Evolutionary conservation across 2,888 invertebrate species (phyloP).

Genomic region (Steinernema carpocapsae): DNA sequence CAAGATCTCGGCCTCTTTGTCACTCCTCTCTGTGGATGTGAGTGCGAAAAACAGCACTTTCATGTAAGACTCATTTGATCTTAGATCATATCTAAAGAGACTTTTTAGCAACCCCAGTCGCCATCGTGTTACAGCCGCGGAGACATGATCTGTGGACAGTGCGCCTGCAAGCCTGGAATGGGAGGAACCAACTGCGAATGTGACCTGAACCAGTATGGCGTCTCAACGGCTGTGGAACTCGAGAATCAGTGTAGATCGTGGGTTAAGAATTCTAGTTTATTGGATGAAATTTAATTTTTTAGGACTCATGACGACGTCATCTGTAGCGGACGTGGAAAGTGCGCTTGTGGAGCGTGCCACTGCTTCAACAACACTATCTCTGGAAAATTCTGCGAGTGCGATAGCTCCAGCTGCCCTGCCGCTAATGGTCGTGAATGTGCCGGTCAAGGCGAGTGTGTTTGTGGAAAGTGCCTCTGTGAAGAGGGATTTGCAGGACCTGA

Average conservation of each 20-base stretch:
- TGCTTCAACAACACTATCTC: slow-evolving; percentile 50
- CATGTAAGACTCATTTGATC: slow-evolving; percentile 43
- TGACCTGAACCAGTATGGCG: slow-evolving; percentile 56
- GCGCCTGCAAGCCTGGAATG: slow-evolving; percentile 49
- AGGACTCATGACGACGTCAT: slow-evolving; percentile 46
- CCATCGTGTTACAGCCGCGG: slow-evolving; percentile 57
- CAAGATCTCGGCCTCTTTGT: slow-evolving; percentile 48
- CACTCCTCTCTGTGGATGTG: slow-evolving; percentile 66
- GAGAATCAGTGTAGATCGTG: slow-evolving; percentile 58
- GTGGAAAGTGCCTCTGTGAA: slow-evolving; percentile 63
- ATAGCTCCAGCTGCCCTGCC: slow-evolving; percentile 58
- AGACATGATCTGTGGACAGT: slow-evolving; percentile 61
- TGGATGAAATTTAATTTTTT: slow-evolving; percentile 5
- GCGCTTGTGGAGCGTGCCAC: slow-evolving; percentile 63
- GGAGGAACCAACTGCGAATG: slow-evolving; percentile 69
- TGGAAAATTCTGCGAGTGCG: slow-evolving; percentile 66
- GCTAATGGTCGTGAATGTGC: slow-evolving; percentile 57
- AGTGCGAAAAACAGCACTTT: slow-evolving; percentile 62
- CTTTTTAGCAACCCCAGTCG: slow-evolving; percentile 59
- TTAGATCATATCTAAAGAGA: not conserved
- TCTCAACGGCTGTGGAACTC: slow-evolving; percentile 50
- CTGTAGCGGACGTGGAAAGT: slow-evolving; percentile 57
- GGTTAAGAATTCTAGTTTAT: not conserved
- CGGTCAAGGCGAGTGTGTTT: slow-evolving; percentile 61
- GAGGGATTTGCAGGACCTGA: slow-evolving; percentile 60